Evolutionary conservation across 2,113 vertebrate species (phyloP), one percentile per base, ranked within the genome.

Genomic region (Gnathochromis pfefferi): DNA sequence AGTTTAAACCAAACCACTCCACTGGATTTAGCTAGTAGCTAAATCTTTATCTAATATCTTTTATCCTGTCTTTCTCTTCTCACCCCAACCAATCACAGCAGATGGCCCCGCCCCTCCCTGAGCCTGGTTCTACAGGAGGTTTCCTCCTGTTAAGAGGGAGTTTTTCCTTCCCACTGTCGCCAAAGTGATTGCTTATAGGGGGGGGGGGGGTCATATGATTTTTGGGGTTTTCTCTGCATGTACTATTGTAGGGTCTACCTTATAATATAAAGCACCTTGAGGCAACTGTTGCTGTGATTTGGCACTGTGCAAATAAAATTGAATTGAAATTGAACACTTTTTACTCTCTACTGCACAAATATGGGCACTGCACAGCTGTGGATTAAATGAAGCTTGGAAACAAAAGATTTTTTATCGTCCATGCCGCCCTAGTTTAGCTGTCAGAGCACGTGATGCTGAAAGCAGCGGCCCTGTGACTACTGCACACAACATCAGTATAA

Each of bases 81-180:
- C 57, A 31, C 26, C 57, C 55, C 26, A 58, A 58, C 26, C 23
- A 28, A 54, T 54, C 51, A 3, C 53, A 1, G 55, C 13, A 58
- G 55, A 58, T 31, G 55, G 7, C 53, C 11, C 55, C 1, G 1
- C 23, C 55, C 55, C 26, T 28, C 26, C 0, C 55, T 28, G 23
- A 57, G 55, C 55, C 55, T 16, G 23, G 55, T 57, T 57, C 55
- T 57, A 0, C 23, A 0, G 0, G 4, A 57, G 1, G 55, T 1
- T 16, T 5, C 12, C 0, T 28, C 54, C 23, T 57, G 21, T 26
- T 57, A 26, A 55, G 0, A 14, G 21, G 54, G 12, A 4, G 6
- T 23, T 55, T 55, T 13, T 55, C 11, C 2, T 2, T 55, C 54
- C 21, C 6, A 21, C 54, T 26, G 21, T 55, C 12, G 0, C 21